Conservation (phyloP, 2,888 invertebrate species). For the Agrotis puta region DNA sequence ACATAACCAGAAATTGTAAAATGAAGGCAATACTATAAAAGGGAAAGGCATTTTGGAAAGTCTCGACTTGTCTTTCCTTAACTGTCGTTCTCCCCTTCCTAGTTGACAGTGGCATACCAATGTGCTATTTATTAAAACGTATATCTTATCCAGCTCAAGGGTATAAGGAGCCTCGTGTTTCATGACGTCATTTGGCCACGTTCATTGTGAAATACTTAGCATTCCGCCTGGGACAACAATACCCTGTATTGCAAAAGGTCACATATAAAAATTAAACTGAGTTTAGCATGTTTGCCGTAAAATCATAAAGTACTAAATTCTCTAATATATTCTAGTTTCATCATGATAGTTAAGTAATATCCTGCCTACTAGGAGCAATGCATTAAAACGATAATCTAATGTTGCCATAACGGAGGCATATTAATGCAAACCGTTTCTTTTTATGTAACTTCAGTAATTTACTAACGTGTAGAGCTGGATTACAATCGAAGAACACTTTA, state of each 20-base stretch:
- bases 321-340: slow-evolving; percentile 16
- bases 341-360: slow-evolving; percentile 15
- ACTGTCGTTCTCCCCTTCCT: not conserved
- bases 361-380: not conserved
- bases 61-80: slow-evolving; percentile 31
- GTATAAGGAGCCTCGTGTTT: slow-evolving; percentile 10
- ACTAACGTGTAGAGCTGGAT: not conserved
- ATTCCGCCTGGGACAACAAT: slow-evolving; percentile 2
- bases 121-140: slow-evolving; percentile 32
- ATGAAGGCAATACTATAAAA: slow-evolving; percentile 34
- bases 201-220: slow-evolving; percentile 14
- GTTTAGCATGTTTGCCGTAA: not conserved
- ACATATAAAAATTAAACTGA: not conserved
- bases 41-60: slow-evolving; percentile 51
- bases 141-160: slow-evolving; percentile 39
- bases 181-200: slow-evolving; percentile 25
- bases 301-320: not conserved
- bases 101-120: slow-evolving; percentile 13
- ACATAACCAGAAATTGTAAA: slow-evolving; percentile 24
- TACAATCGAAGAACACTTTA: not conserved
- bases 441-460: not conserved
- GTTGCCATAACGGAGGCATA: slow-evolving; percentile 10
- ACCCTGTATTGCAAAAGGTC: slow-evolving; percentile 7
- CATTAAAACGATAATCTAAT: slow-evolving; percentile 7
- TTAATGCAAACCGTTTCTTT: not conserved